These are phyloP conservation scores for Vireo griseus DNA, from an alignment of 2,797 vertebrate species.

Conservation along the genomic window DNA sequence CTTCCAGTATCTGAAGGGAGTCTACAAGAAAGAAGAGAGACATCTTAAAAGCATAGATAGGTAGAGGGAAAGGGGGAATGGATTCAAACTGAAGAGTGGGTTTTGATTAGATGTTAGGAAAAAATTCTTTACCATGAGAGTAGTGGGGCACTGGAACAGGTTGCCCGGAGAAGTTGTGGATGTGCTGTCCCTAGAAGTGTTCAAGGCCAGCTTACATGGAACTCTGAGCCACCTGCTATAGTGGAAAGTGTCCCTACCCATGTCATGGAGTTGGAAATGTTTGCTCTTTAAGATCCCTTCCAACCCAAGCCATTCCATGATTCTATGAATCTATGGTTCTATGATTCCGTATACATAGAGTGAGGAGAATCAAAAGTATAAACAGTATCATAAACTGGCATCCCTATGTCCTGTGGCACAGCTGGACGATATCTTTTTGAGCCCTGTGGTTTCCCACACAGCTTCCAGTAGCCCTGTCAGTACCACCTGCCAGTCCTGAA, in stretches of 20 bases:
- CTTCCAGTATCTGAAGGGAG: neutral
- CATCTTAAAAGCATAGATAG: rapidly evolving
- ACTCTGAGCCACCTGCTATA: neutral
- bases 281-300: neutral
- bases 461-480: neutral
- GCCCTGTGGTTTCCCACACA: neutral
- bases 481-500: neutral
- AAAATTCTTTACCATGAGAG: neutral
- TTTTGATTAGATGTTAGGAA: neutral
- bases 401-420: neutral
- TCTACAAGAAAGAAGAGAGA: neutral
- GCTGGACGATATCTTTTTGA: neutral
- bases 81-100: neutral
- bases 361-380: neutral
- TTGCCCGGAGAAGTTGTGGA: neutral
- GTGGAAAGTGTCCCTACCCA: neutral
- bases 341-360: neutral
- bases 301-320: neutral
- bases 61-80: neutral
- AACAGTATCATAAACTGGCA: neutral
- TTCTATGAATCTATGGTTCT: neutral
- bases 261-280: neutral
- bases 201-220: neutral
- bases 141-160: neutral
- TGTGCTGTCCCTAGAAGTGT: neutral